Evolutionary conservation across 92 coral and sea anemone species (phyloP), one percentile per base, ranked within the genome.

Genomic region (Anthopleura xanthogrammica): DNA sequence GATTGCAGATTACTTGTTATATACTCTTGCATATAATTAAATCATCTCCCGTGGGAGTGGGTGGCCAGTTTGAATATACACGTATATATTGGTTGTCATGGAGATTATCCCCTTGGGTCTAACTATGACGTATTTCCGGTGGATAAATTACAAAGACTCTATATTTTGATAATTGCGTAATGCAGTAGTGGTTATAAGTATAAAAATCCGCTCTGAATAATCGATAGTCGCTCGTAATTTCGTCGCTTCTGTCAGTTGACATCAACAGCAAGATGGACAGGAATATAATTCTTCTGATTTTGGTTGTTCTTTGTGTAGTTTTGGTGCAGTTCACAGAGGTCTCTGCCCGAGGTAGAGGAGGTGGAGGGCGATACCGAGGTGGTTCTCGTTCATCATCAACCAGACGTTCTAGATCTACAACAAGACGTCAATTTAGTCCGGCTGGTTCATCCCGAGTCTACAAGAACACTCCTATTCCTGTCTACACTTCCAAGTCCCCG

Each of bases 391-490:
- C 72, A 0, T n/a, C 39, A 60, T 36, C 74, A 16, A 43, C 16
- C 23, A 72, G 3, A 46, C 60, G 1, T 29, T 29, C 36, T 29
- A 29, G 36, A 29, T 29, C 36, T 29, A 29, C 36, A 29, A 29
- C 36, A 29, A 68, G 62, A 46, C 58, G 77, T 1, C 39, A 65
- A 3, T 80, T 41, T 12, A 57, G 83, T 13, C 83, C 83, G 7
- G 50, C 56, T 46, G 58, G 56, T 56, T 5, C 60, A 1, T 17
- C 76, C 13, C 16, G 60, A 22, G 83, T 65, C 55, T 23, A 77
- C 17, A 81, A 81, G 52, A 3, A 16, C 12, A 81, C 84, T 0
- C 41, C 40, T 29, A 81, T 81, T 46, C 84, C 84, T 62, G 84
- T 81, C 19, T 75, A 75, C 73, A 81, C 84, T 0, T 20, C 58